Percentiles rank a stretch among this genome's conserved stretches.
Evolutionary conservation across 2,888 invertebrate genomes (phyloP).

Genomic region (Xanthia togata): DNA sequence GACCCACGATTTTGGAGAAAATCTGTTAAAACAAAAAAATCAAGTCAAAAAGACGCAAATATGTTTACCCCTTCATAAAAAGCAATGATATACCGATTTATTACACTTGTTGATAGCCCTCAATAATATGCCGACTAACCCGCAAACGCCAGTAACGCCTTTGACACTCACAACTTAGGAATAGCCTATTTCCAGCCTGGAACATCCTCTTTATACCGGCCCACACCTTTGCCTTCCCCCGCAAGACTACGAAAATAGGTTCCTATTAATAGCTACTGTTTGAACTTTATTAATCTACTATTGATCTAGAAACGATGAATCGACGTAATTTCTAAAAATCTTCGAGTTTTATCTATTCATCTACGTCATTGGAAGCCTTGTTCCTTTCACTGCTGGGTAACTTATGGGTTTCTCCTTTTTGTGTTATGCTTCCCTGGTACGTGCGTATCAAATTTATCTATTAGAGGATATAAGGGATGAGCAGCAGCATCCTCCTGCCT

Average conservation of each 20-base stretch:
- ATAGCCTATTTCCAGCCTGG: background rate
- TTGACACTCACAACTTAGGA: background rate
- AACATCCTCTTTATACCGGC: background rate
- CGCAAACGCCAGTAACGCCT: background rate
- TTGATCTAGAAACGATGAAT: background rate
- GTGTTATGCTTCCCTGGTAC: background rate
- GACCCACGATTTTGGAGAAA: too few relatives aligned
- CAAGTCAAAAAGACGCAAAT: too few relatives aligned
- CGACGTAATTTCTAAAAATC: background rate
- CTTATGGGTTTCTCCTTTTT: background rate
- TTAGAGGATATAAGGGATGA: too few relatives aligned
- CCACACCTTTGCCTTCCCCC: background rate
- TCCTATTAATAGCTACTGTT: conserved; percentile 1
- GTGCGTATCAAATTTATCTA: too few relatives aligned
- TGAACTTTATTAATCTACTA: background rate
- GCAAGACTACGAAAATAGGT: background rate
- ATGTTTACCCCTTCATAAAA: background rate
- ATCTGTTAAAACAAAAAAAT: too few relatives aligned
- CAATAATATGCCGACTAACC: conserved; percentile 11
- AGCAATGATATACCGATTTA: background rate
- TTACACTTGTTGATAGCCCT: background rate
- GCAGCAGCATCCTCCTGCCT: too few relatives aligned
- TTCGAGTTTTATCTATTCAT: background rate
- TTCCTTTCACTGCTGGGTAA: background rate
- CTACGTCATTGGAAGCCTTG: background rate